phyloP scores from a whole-genome alignment of 2,113 vertebrate species.

The Polypterus bichir region DNA sequence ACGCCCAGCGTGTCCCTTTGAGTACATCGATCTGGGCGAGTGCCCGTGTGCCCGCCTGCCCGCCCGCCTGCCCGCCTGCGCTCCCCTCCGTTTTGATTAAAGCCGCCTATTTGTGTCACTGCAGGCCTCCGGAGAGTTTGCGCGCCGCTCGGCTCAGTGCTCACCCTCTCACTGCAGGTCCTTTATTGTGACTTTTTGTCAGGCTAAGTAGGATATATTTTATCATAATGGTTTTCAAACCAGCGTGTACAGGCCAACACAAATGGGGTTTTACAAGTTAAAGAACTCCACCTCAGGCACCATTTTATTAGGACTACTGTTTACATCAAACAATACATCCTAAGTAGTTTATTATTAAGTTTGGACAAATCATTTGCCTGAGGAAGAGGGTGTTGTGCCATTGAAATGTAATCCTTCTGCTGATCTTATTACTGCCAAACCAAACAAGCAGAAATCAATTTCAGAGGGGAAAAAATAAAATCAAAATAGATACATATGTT shows the following conservation, averaged over 20 bases:
- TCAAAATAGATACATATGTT: constrained; percentile 42
- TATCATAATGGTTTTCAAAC: constrained; percentile 70
- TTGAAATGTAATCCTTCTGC: constrained; percentile 87
- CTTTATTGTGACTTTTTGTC: constrained; percentile 58
- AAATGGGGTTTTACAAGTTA: constrained; percentile 87
- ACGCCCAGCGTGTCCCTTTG: no score
- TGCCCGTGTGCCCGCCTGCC: no score
- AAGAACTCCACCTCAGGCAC: constrained; percentile 82
- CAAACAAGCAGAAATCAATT: constrained; percentile 83
- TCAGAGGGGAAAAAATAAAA: constrained; percentile 50
- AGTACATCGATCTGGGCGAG: no score
- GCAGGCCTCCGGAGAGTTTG: constrained; percentile 29
- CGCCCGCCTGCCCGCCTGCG: no score
- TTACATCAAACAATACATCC: constrained; percentile 94
- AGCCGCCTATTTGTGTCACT: constrained; percentile 31
- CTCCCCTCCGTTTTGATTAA: constrained; percentile 21
- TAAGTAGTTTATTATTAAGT: constrained; percentile 96
- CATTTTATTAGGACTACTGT: constrained; percentile 95
- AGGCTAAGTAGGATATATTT: constrained; percentile 74
- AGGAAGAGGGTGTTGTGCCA: constrained; percentile 87
- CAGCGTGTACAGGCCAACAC: constrained; percentile 62
- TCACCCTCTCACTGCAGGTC: constrained; percentile 32
- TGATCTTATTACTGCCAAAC: constrained; percentile 83
- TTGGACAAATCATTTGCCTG: constrained; percentile 98
- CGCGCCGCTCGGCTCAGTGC: constrained; percentile 20